Base-by-base conservation (phyloP, 2,888 invertebrate species). In the Cephus runcator region DNA sequence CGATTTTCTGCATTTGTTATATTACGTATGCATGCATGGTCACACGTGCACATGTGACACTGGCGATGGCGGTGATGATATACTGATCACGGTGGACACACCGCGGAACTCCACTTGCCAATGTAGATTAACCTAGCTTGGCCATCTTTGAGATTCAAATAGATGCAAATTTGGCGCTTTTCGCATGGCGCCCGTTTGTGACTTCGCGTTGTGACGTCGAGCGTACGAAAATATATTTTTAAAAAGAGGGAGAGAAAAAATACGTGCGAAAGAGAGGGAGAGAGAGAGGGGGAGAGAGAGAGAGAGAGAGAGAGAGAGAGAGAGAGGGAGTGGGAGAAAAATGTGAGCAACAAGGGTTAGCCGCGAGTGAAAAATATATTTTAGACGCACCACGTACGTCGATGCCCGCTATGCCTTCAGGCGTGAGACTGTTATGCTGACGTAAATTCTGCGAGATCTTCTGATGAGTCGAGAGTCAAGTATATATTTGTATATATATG, bases 81-180 rank as follows among this genome's bases (percentile, higher is more conserved):
- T 33, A 71, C 33, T 15, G 71, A 71, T 71, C 71, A 33, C 71
- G 71, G 15, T 71, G 31, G 31, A 33, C 40, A 33, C 71, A 33
- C 31, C 71, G 34, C 34, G 34, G 36, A 68, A 73, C 73, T 73
- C 71, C 71, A 75, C 75, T 78, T 78, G 75, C 75, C 56, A 78
- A 78, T 78, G 78, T 73, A 78, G 73, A 78, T 78, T 78, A 76
- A 75, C 79, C 77, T 79, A 76, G 69, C 75, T 76, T 80, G 34
- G 74, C 71, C 81, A 83, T 83, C 85, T 84, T 85, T 85, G 83
- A 83, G 80, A 85, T 85, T 84, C 81, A 84, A 85, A 84, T 84
- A 79, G 76, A 83, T 84, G 84, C 81, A 83, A 83, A 85, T 85
- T 73, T 31, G 35, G 69, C 73, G 68, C 74, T 76, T 75, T 74